phyloP scores from a whole-genome alignment of 2,113 vertebrate species.

The Arenaria interpres region DNA sequence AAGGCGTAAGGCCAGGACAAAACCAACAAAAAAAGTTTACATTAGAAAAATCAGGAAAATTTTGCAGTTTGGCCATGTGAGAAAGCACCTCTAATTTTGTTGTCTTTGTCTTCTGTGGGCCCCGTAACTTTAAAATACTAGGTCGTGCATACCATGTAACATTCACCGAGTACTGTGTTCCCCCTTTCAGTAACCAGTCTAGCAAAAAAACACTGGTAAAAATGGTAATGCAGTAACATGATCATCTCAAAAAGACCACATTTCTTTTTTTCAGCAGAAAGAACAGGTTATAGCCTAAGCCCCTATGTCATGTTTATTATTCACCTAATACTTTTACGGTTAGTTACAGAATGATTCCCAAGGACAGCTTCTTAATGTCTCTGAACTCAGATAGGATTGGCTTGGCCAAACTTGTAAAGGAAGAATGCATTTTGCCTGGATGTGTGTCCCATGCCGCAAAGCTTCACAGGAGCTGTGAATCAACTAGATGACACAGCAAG shows the following conservation, averaged over 20 bases:
- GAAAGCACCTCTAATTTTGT: not conserved
- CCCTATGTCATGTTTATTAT: not conserved
- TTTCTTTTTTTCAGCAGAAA: not conserved
- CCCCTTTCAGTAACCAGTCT: not conserved
- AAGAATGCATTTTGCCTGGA: not conserved
- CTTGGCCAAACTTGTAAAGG: not conserved
- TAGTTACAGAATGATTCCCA: not conserved
- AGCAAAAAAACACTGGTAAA: not conserved
- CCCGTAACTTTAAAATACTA: not conserved
- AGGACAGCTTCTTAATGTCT: not conserved
- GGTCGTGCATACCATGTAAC: not conserved
- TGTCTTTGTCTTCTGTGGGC: not conserved
- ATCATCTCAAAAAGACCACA: not conserved
- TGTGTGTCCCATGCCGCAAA: not conserved
- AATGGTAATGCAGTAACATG: not conserved
- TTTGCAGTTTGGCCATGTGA: not conserved
- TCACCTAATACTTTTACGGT: not conserved
- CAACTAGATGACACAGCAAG: slow-evolving; percentile 59
- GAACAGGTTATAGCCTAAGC: not conserved
- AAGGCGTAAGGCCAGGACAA: not conserved
- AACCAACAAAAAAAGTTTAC: not conserved
- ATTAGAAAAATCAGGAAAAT: not conserved
- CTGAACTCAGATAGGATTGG: not conserved
- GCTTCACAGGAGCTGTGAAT: slow-evolving; percentile 22
- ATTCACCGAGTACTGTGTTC: not conserved